A percentile compares a stretch with the other conserved stretches of the same genome.
Evolutionary conservation across 2,888 invertebrate genomes (phyloP).

Genomic region (Amphipoea oculea): DNA sequence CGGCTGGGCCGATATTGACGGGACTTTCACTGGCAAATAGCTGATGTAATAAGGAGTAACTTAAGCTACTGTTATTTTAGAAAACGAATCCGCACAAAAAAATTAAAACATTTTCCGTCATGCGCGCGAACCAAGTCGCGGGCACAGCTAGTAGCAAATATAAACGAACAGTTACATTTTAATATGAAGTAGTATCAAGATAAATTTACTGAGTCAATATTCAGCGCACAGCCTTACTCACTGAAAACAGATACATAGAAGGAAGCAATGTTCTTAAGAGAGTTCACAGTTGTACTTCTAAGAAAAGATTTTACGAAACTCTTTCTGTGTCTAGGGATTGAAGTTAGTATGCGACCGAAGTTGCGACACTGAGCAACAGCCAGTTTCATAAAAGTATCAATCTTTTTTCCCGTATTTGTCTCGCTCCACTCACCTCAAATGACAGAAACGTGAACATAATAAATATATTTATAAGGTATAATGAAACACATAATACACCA

Average conservation of each 20-base stretch:
- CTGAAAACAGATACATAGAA: slow-evolving; percentile 11
- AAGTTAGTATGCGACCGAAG: slow-evolving; percentile 33
- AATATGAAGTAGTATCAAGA: background rate
- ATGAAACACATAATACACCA: slow-evolving; percentile 59
- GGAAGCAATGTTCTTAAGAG: slow-evolving; percentile 12
- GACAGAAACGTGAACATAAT: slow-evolving; percentile 48
- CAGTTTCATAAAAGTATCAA: slow-evolving; percentile 1
- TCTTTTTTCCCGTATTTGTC: slow-evolving; percentile 23
- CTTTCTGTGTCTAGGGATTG: background rate
- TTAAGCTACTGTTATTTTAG: no score
- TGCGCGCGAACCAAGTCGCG: no score
- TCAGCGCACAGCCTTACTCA: background rate
- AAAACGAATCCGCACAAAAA: no score
- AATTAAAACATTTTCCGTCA: no score
- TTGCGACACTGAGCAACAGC: slow-evolving; percentile 15
- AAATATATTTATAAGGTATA: slow-evolving; percentile 48
- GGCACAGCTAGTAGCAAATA: background rate
- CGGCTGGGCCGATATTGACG: no score
- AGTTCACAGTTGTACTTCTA: slow-evolving; percentile 18
- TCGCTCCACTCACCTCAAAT: slow-evolving; percentile 19
- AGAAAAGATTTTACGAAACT: slow-evolving; percentile 30
- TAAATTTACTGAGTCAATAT: background rate
- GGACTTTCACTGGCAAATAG: no score
- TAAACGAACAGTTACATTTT: no score
- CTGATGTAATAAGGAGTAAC: no score